phyloP scores from a whole-genome alignment of 2,113 vertebrate genomes.

The Parus major region DNA sequence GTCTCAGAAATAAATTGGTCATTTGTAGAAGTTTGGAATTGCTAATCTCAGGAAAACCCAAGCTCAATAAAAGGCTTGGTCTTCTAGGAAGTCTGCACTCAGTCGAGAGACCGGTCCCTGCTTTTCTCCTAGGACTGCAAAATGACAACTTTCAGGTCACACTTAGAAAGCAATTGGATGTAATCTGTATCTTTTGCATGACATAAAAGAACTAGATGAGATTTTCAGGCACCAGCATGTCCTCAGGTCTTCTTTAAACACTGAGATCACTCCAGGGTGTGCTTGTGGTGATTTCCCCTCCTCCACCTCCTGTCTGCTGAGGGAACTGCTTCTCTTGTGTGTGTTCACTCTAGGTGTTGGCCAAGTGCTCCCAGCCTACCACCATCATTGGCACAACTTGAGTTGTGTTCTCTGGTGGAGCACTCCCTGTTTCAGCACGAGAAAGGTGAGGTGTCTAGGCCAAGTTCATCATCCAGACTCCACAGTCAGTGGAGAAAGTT shows the following conservation, averaged over 20 bases:
- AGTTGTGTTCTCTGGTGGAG: background rate
- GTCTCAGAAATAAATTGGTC: background rate
- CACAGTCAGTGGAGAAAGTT: slow-evolving; percentile 26
- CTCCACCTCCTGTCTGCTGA: background rate
- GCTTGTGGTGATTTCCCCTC: background rate
- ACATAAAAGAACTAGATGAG: background rate
- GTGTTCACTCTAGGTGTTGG: background rate
- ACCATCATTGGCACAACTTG: background rate
- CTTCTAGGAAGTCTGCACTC: background rate
- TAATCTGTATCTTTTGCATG: background rate
- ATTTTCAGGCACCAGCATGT: background rate
- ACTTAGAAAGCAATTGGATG: background rate
- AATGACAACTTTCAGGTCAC: background rate
- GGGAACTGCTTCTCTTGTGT: background rate
- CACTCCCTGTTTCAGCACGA: background rate
- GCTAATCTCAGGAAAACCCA: background rate
- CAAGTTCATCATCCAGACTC: slow-evolving; percentile 48
- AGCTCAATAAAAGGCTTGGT: background rate
- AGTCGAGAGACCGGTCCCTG: background rate
- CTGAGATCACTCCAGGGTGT: background rate
- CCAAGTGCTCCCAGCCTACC: background rate
- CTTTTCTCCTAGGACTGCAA: background rate
- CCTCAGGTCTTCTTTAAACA: background rate
- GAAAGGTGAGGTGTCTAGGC: background rate
- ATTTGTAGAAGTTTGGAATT: background rate